Conservation (phyloP, 2,113 vertebrate species). For the Hydrolagus affinis region DNA sequence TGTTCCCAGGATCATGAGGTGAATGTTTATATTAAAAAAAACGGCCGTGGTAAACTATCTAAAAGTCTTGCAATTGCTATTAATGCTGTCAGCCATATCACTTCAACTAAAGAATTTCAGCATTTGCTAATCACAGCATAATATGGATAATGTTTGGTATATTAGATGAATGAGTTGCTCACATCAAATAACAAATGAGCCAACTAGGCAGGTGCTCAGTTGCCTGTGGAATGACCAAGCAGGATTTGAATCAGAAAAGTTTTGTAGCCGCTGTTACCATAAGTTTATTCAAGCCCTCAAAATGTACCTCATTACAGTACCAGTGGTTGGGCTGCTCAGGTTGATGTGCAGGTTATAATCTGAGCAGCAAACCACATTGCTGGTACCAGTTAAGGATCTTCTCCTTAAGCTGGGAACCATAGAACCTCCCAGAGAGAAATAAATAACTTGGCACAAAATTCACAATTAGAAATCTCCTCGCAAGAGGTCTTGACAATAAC, state of each 20-base stretch:
- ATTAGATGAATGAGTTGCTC: neutral
- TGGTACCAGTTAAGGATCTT: neutral
- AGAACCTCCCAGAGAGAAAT: too few species aligned
- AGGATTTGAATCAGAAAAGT: neutral
- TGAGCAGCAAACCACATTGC: neutral
- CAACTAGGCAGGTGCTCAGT: neutral
- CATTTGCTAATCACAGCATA: neutral
- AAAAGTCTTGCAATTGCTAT: neutral
- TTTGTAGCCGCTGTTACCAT: neutral
- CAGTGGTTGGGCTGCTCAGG: neutral
- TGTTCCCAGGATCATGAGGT: too few species aligned
- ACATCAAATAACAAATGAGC: neutral
- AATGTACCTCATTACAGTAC: neutral
- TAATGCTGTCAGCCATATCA: neutral
- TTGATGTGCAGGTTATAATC: neutral
- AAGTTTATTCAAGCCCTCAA: too few species aligned
- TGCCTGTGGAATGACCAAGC: neutral
- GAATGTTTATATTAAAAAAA: too few species aligned
- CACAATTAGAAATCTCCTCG: too few species aligned
- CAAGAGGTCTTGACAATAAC: neutral
- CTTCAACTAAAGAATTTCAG: neutral
- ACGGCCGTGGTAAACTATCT: neutral
- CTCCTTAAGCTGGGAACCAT: too few species aligned
- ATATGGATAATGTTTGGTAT: too few species aligned
- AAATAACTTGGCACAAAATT: too few species aligned